Base-by-base conservation (phyloP, 1,140 invertebrate genomes). In the Drosophila nannoptera region DNA sequence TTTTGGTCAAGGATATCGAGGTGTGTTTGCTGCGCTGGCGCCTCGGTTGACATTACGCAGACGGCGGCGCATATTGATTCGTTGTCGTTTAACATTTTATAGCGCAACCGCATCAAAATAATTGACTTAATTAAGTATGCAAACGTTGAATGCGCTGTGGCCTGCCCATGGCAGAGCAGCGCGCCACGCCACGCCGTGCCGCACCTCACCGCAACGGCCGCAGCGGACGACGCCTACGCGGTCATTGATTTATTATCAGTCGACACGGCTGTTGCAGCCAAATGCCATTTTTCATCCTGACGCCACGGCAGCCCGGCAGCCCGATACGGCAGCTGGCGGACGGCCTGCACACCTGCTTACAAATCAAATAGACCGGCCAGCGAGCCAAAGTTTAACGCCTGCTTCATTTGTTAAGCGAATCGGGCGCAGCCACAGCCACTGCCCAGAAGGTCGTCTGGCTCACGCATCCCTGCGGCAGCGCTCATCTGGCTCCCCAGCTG, bases 121-220 rank as follows among this genome's bases (percentile, higher is more conserved):
- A 83, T 83, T 78, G 73, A 74, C 76, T 76, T 84, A 83, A 83
- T 84, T 78, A 78, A 77, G 76, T 80, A 74, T 71, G 56, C 73
- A 60, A 70, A 46, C 61, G 53, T 53, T 58, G 53, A 65, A 70
- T 65, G 52, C 65, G 53, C n/a, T n/a, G n/a, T 40, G 67, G 61
- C 12, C 43, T 42, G 16, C 52, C 67, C 29, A 55, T 56, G 33
- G 46, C 53, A 2, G 1, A 64, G 36, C 36, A 50, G 5, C 31
- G n/a, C 61, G 52, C 16, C 52, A 16, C 9, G n/a, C n/a, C n/a
- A n/a, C n/a, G n/a, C n/a, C n/a, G n/a, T n/a, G n/a, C 22, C 22
- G 22, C 22, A 22, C 22, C 22, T 2, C 22, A 22, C 22, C 22
- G 22, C 22, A 22, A 22, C 22, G 22, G 22, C 38, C 35, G 2